Base-by-base conservation (phyloP, 2,888 invertebrate species). In the Eustalomyia histrio region DNA sequence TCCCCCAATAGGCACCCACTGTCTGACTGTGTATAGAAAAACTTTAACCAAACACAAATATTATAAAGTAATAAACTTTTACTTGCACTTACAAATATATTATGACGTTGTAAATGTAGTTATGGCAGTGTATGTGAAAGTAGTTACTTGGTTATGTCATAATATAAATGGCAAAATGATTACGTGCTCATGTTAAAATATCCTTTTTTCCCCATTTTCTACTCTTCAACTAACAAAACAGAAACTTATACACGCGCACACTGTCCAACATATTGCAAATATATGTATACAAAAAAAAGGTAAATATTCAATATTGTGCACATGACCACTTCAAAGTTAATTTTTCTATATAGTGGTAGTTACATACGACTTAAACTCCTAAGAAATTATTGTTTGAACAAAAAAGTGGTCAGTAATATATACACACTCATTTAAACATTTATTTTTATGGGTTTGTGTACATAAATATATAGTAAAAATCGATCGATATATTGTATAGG, bases 291-390 rank as follows among this genome's bases (percentile, higher is more conserved):
- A n/a, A n/a, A n/a, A 68, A 33, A 68, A 50, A 74, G 69, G 50
- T 52, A 63, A 76, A 76, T 72, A 72, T 68, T 58, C 67, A 63
- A 64, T 73, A 69, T 53, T 68, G 76, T 65, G 65, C 68, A 75
- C 76, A 76, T 79, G 82, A 74, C 78, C 83, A 84, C 83, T 83
- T 83, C 79, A 84, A 83, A 84, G 83, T 84, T 81, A 83, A 83
- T 83, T 84, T 82, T 82, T 81, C 43, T 47, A 14, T 47, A 47
- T 14, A 4, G 39, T 39, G 1, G 39, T 12, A 39, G 39, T 29
- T 39, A 39, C 14, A 39, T 39, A 39, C 39, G 2, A 12, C 14
- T 39, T 39, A 39, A 72, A 67, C 18, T 39, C 29, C 17, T 29
- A 43, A 39, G 12, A 39, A 10, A 39, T 39, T 39, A 14, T 39